phyloP scores from a whole-genome alignment of 2,113 vertebrate species.

The Genyomyrus donnyi region DNA sequence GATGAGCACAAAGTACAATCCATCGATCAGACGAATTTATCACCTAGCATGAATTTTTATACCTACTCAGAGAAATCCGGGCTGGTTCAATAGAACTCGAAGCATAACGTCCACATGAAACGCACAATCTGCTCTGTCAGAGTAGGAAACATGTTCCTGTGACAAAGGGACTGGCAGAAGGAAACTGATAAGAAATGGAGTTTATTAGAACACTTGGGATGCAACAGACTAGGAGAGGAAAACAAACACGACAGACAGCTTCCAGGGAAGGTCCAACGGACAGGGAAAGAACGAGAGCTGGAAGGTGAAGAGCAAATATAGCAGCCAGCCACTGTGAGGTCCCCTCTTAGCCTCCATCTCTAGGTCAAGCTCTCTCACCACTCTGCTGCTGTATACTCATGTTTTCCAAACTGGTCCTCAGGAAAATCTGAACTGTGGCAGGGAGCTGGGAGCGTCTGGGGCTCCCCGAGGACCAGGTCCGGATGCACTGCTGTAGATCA shows the following conservation, averaged over 20 bases:
- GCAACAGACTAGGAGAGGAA: neutral
- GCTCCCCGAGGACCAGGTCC: neutral
- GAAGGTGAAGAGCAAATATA: neutral
- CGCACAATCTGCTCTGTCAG: neutral
- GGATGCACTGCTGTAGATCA: neutral
- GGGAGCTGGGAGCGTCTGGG: neutral
- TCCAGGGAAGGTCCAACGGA: neutral
- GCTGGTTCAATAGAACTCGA: neutral
- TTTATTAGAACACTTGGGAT: neutral
- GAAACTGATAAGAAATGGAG: neutral
- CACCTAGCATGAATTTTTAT: neutral
- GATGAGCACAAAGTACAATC: neutral
- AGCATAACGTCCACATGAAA: neutral
- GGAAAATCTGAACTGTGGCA: neutral
- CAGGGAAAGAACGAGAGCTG: neutral
- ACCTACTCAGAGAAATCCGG: neutral
- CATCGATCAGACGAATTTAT: neutral
- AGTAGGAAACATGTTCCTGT: neutral
- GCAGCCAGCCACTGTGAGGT: neutral
- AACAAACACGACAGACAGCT: neutral
- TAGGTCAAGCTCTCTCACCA: neutral
- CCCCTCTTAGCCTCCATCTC: neutral
- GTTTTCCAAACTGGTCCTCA: neutral
- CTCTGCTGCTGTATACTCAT: neutral
- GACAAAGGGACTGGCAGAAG: neutral